Base-by-base conservation (phyloP, 2,113 vertebrate species). In the Xerus inauris region DNA sequence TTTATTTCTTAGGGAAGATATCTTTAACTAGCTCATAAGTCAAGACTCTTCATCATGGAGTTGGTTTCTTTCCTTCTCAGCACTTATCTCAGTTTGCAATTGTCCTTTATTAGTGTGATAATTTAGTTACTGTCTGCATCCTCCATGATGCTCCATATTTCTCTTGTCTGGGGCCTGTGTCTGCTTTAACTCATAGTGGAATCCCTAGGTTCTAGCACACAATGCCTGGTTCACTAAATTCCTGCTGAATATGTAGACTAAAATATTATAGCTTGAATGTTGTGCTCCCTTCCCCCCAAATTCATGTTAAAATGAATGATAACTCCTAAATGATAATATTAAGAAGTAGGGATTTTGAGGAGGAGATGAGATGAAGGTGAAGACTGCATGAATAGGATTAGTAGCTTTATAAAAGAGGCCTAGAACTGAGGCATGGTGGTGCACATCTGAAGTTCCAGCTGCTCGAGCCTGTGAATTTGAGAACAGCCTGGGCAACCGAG, bases 1-100 rank as follows among this genome's bases (percentile, higher is more conserved):
- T 57, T 93, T 93, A 14, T 62, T 95, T 94, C 62, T 87, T 72
- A 91, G 54, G n/a, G 69, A 91, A 94, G 22, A 0, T 22, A 35
- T 94, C 40, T 67, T 93, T 82, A 89, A 72, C 54, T 35, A 89
- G 62, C 4, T 62, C 30, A 45, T 77, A 64, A 54, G n/a, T 89
- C 17, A 86, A 91, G 22, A n/a, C 9, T 49, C 30, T 86, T 73
- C 54, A 91, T 77, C 38, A 42, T 54, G 38, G 47, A 64, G 19
- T 54, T 83, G 28, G 2, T 6, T 93, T 69, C 35, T 89, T 87
- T 84, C 20, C 42, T 94, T 69, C 35, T 71, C 26, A 69, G 69
- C 11, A 45, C 12, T 81, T 47, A 57, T 47, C 59, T 93, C 19
- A 35, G 32, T 73, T 92, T 95, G 14, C 76, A 91, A 73, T 88